These are phyloP conservation scores for Clusia tigrina DNA, from an alignment of 2,888 invertebrate species.

Conservation along the genomic window DNA sequence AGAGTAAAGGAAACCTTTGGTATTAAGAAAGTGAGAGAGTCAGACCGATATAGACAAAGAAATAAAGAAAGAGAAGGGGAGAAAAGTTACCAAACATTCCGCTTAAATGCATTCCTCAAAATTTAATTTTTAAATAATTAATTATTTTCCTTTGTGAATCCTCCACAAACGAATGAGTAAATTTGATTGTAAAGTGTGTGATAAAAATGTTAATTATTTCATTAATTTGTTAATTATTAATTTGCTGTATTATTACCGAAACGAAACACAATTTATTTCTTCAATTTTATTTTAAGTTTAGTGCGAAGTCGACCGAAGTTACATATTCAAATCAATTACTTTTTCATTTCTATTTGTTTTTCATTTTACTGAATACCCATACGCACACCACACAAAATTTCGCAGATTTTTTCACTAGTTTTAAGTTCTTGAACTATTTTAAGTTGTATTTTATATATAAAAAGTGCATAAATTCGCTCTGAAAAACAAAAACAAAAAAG, in stretches of 20 bases:
- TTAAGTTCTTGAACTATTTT: slow-evolving; percentile 11
- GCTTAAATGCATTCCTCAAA: neutral
- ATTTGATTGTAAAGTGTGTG: slow-evolving; percentile 32
- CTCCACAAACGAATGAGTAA: neutral
- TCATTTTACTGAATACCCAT: neutral
- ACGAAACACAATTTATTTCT: slow-evolving; percentile 25
- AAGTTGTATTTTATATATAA: slow-evolving; percentile 22
- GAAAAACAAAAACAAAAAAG: slow-evolving; percentile 8
- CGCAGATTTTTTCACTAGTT: slow-evolving; percentile 6
- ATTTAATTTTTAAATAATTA: neutral
- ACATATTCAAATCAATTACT: neutral
- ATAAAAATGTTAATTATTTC: slow-evolving; percentile 35
- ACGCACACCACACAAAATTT: neutral
- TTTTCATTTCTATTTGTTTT: neutral
- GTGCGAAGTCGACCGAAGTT: neutral
- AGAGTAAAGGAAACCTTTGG: too few relatives aligned
- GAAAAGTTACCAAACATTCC: too few relatives aligned
- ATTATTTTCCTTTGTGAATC: neutral
- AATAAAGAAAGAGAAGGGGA: too few relatives aligned
- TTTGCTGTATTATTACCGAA: slow-evolving; percentile 21
- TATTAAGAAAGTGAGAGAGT: too few relatives aligned
- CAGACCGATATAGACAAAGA: too few relatives aligned
- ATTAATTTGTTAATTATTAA: slow-evolving; percentile 34
- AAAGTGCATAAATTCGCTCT: slow-evolving; percentile 10
- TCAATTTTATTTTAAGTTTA: too few relatives aligned